phyloP scores from a whole-genome alignment of 1,140 invertebrate species.

The Plodia interpunctella region DNA sequence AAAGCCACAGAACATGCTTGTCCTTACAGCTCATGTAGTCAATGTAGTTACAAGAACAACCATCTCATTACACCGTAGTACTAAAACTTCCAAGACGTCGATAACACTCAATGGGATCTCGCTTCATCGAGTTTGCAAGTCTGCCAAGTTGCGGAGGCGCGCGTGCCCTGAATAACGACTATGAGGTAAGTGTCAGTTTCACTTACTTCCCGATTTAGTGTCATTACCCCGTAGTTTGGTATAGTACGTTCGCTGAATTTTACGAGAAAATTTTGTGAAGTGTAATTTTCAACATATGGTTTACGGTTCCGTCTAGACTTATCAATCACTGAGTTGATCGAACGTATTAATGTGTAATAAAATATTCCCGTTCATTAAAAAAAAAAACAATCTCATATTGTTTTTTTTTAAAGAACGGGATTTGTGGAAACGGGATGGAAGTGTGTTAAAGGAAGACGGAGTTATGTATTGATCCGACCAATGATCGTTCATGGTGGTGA shows the following conservation, averaged over 20 bases:
- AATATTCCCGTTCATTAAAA: no score
- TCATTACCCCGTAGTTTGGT: slow-evolving; percentile 2
- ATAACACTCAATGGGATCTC: not conserved
- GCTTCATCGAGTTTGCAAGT: slow-evolving; percentile 5
- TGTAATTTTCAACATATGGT: not conserved
- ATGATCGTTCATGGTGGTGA: no score
- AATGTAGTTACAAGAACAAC: not conserved
- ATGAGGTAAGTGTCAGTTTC: slow-evolving; percentile 12
- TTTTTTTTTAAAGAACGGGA: no score
- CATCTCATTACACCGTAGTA: not conserved
- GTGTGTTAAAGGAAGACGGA: no score
- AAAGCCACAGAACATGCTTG: no score
- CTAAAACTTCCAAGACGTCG: not conserved
- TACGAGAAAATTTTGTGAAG: not conserved
- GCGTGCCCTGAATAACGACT: slow-evolving; percentile 11
- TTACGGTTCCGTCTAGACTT: not conserved
- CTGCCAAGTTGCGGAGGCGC: not conserved
- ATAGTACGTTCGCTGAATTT: not conserved
- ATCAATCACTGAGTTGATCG: not conserved
- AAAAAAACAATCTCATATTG: no score
- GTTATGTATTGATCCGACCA: no score
- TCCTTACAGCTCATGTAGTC: no score
- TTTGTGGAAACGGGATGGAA: no score
- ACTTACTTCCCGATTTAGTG: slow-evolving; percentile 23
- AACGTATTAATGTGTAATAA: no score